Percentiles rank a stretch among this genome's conserved stretches.
phyloP scores from a whole-genome alignment of 2,888 invertebrate genomes.

The Drosophila mimetica region DNA sequence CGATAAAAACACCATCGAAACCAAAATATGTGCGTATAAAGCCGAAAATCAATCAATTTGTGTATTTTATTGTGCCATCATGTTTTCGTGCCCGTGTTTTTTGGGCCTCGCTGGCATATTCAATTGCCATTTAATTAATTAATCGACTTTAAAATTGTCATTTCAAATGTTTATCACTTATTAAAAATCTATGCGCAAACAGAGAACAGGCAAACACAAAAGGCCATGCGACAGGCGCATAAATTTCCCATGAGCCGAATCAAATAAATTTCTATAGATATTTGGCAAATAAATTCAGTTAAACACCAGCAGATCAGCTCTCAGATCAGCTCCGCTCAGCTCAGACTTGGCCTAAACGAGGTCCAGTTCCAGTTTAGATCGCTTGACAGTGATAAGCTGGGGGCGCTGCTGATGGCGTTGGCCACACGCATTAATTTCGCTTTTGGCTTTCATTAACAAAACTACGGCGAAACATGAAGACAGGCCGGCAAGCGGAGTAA shows the following conservation, averaged over 20 bases:
- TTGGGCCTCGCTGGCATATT: constrained; percentile 47
- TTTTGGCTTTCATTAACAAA: constrained; percentile 71
- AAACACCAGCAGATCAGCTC: constrained; percentile 51
- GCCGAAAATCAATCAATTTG: constrained; percentile 66
- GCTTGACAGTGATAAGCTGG: constrained; percentile 73
- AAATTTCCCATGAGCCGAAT: constrained; percentile 55
- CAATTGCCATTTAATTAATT: constrained; percentile 80
- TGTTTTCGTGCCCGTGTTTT: constrained; percentile 22
- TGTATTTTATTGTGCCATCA: constrained; percentile 59
- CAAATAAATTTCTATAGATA: constrained; percentile 71
- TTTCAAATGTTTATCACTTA: constrained; percentile 68
- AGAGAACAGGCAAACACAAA: constrained; percentile 18
- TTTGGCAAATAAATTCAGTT: constrained; percentile 70
- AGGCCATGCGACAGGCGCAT: constrained; percentile 52
- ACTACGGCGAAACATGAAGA: constrained; percentile 33
- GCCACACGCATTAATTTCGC: constrained; percentile 78
- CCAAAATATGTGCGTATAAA: constrained; percentile 21
- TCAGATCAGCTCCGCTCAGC: background rate
- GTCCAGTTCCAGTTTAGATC: constrained; percentile 54
- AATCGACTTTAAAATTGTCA: constrained; percentile 75
- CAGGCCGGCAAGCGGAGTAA: constrained; percentile 21
- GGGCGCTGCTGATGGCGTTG: constrained; percentile 74
- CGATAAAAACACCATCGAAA: constrained; percentile 12
- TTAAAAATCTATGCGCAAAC: constrained; percentile 69
- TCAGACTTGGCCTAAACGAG: constrained; percentile 13